Conservation (phyloP, 37 sponge, comb jelly and placozoan species). For the Diacarnus erythraeanus region DNA sequence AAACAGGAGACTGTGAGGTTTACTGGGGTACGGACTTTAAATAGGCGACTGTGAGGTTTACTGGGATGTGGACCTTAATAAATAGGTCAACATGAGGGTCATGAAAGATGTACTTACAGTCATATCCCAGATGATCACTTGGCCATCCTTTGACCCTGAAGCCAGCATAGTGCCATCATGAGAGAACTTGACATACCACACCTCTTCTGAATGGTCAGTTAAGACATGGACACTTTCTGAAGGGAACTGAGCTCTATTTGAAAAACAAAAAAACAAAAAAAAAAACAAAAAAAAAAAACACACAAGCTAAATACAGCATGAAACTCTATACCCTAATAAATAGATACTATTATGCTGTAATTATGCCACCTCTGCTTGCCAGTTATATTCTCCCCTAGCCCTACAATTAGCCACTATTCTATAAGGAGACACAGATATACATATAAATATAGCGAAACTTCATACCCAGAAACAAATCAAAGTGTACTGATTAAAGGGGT, state of each 20-base stretch:
- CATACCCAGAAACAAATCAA: too few relatives aligned
- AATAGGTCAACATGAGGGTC: too few relatives aligned
- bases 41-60: too few relatives aligned
- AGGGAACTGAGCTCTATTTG: constrained; percentile 85
- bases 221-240: constrained; percentile 75
- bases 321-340: background rate
- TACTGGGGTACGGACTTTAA: too few relatives aligned
- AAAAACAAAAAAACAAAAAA: background rate
- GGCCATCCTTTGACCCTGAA: constrained; percentile 86
- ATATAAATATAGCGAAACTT: too few relatives aligned
- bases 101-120: constrained; percentile 32
- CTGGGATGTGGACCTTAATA: too few relatives aligned
- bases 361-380: background rate
- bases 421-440: too few relatives aligned
- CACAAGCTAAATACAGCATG: background rate
- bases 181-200: constrained; percentile 85
- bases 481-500: too few relatives aligned
- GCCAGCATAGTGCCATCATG: constrained; percentile 87
- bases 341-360: background rate
- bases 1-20: too few relatives aligned
- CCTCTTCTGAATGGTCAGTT: constrained; percentile 91
- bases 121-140: constrained; percentile 90
- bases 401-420: too few relatives aligned
- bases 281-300: background rate
- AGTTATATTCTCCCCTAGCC: background rate